phyloP scores from a whole-genome alignment of 2,797 vertebrate species.

The Hafferia zeledoni region DNA sequence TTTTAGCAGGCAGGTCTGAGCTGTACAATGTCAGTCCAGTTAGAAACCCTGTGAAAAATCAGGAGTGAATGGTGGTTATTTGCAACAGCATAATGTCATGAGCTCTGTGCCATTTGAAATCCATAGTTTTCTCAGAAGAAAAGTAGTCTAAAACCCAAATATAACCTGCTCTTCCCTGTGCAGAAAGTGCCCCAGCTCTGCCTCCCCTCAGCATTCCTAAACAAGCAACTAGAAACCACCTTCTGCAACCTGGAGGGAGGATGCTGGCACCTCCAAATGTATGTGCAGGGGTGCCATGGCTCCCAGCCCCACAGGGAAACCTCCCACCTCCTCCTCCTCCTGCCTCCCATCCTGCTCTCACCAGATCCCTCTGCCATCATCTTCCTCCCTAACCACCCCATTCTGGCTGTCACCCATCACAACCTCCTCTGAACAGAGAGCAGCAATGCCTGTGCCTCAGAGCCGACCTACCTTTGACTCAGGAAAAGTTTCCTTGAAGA shows the following conservation, averaged over 20 bases:
- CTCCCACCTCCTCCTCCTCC: not conserved
- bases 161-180: not conserved
- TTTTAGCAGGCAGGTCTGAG: not conserved
- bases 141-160: not conserved
- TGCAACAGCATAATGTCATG: not conserved
- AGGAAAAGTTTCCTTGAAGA: constrained; percentile 93
- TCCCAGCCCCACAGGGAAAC: not conserved
- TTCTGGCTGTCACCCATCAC: not conserved
- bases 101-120: not conserved
- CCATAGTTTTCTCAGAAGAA: not conserved
- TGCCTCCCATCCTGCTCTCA: not conserved
- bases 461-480: constrained; percentile 86
- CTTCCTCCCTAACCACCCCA: not conserved
- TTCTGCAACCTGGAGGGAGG: not conserved
- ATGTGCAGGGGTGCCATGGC: fast-evolving
- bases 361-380: not conserved
- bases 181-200: not conserved
- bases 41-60: not conserved
- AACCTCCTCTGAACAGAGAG: fast-evolving
- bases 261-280: not conserved
- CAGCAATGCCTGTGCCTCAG: fast-evolving
- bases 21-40: not conserved
- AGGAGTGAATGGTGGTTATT: not conserved
- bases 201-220: not conserved
- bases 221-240: not conserved